phyloP scores from a whole-genome alignment of 2,113 vertebrate species.

The Irena cyanogastra region DNA sequence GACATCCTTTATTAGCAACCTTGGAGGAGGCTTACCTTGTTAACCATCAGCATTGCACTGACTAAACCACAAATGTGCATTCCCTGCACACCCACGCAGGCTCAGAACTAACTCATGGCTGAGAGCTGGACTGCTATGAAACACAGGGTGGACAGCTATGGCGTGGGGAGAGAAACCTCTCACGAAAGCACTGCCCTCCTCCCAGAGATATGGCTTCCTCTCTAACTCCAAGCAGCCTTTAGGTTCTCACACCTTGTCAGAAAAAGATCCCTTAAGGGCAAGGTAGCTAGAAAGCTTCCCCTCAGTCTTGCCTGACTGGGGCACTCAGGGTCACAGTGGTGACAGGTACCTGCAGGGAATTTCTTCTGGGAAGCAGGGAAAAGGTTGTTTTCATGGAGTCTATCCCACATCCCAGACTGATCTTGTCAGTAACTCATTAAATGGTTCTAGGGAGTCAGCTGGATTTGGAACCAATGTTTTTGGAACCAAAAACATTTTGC shows the following conservation, averaged over 20 bases:
- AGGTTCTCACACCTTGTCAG: neutral
- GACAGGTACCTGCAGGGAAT: neutral
- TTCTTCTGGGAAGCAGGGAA: neutral
- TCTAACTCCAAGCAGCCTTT: neutral
- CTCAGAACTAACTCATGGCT: neutral
- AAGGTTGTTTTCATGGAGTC: neutral
- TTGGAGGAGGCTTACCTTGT: neutral
- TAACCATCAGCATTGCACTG: neutral
- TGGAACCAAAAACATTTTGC: no score
- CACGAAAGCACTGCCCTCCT: rapidly evolving
- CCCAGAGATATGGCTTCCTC: neutral
- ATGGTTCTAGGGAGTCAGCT: neutral
- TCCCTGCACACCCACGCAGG: neutral
- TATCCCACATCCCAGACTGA: neutral
- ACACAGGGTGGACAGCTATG: neutral
- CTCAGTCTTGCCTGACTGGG: neutral
- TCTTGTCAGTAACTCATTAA: neutral
- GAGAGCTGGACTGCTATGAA: neutral
- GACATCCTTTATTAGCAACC: slow-evolving; percentile 3
- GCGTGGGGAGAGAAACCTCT: rapidly evolving
- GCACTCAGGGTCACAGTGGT: rapidly evolving
- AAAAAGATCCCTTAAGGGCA: neutral
- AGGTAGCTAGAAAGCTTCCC: neutral
- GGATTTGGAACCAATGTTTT: neutral
- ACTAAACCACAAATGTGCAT: neutral